phyloP scores from a whole-genome alignment of 2,888 invertebrate species.

The Hemithea aestivaria region DNA sequence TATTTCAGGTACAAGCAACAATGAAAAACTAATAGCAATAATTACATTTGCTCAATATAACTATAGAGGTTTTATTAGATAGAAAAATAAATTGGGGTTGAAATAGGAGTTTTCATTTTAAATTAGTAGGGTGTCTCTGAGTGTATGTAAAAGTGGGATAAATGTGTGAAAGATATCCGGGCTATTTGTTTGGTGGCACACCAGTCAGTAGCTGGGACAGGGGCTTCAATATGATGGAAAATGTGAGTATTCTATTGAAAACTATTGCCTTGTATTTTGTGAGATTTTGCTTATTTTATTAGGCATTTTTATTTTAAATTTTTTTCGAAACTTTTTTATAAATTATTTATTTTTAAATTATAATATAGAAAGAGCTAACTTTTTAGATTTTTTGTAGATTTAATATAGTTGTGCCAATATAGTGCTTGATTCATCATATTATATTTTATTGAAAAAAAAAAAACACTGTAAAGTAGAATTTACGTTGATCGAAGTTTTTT shows the following conservation, averaged over 20 bases:
- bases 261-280: not conserved
- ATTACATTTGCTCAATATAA: conserved; percentile 42
- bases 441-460: too few relatives aligned
- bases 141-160: conserved; percentile 27
- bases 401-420: too few relatives aligned
- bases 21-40: conserved; percentile 17
- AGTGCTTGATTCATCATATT: too few relatives aligned
- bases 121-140: conserved; percentile 3
- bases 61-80: conserved; percentile 1
- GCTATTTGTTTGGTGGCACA: conserved; percentile 68
- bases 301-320: not conserved
- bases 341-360: too few relatives aligned
- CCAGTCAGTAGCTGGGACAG: conserved; percentile 76
- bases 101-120: conserved; percentile 4
- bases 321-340: too few relatives aligned
- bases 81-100: too few relatives aligned
- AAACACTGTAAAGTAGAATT: too few relatives aligned
- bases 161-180: conserved; percentile 72
- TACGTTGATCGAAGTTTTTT: too few relatives aligned
- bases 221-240: conserved; percentile 66
- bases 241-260: conserved; percentile 55
- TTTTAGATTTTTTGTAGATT: too few relatives aligned
- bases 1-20: conserved; percentile 19
- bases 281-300: too few relatives aligned
- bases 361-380: too few relatives aligned